These are phyloP conservation scores for Epinephelus awoara DNA, from an alignment of 2,797 vertebrate species.

Conservation along the genomic window DNA sequence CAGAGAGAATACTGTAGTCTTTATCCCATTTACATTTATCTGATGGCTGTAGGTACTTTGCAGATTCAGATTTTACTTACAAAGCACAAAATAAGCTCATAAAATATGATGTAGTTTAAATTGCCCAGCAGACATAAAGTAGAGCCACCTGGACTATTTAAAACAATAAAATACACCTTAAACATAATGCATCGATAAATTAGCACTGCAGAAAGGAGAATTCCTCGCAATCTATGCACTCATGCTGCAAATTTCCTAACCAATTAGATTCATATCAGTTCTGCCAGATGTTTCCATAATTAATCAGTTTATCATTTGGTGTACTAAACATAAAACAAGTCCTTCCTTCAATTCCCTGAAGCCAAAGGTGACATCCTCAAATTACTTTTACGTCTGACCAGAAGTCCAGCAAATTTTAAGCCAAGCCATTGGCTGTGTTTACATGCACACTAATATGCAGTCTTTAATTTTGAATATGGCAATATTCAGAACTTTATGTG, in stretches of 20 bases:
- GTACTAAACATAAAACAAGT: conserved; percentile 6
- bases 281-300: neutral
- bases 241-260: neutral
- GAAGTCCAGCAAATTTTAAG: neutral
- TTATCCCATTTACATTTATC: neutral
- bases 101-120: conserved; percentile 23
- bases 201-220: neutral
- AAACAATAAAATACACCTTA: neutral
- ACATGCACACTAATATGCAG: too few species aligned
- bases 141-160: neutral
- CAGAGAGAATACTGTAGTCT: neutral
- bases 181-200: neutral
- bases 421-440: too few species aligned
- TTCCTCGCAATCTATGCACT: neutral
- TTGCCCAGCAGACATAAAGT: neutral
- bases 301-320: neutral
- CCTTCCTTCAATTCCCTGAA: neutral
- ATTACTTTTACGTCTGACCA: neutral
- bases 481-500: too few species aligned
- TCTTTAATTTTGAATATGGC: too few species aligned
- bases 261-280: neutral
- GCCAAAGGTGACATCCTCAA: neutral
- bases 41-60: conserved; percentile 6
- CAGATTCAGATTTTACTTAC: conserved; percentile 16
- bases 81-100: conserved; percentile 26